Base-by-base conservation (phyloP, 2,888 invertebrate species). In the Spatulosminthurus flaviceps region DNA sequence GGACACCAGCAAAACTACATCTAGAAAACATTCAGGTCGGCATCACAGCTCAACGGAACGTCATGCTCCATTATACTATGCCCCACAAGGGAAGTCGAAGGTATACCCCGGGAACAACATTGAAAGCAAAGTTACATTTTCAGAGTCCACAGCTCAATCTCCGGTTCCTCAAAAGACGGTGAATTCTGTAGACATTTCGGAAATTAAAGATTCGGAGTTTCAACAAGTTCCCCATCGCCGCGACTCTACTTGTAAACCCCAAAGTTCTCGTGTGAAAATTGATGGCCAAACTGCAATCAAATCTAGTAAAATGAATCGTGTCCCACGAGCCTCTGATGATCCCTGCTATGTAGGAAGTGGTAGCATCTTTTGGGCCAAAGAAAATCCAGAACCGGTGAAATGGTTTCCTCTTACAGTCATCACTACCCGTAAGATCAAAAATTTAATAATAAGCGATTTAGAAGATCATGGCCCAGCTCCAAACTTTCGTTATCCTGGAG, bases 361-460 rank as follows among this genome's bases (percentile, higher is more conserved):
- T 13, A 51, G 51, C 19, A 19, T 24, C 19, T 70, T 69, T n/a
- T 77, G 51, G 70, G 7, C 21, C 19, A 42, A 19, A n/a, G 22
- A 67, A 67, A 34, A 34, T 42, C 24, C 26, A 13, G 43, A 42
- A 16, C n/a, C 29, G 0, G 41, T 67, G 26, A 76, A 26, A 0
- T 77, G 77, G 77, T 21, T 70, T 22, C 70, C 61, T 11, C 5
- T 34, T n/a, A 9, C 70, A 1, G 34, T 77, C 22, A 43, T 77
- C 29, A 29, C 28, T 22, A 29, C 70, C 22, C 22, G 34, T 1
- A 28, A 16, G 22, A 21, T 77, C 7, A 11, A 22, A n/a, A 60
- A 34, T 24, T 34, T 71, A 0, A 60, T 28, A 16, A 60, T 77
- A 4, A 77, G 77, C 60, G 71, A 77, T n/a, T 19, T 77, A 11